Evolutionary conservation across 2,888 invertebrate genomes (phyloP), one percentile per base, ranked within the genome.

Genomic region (Hemaris fuciformis): DNA sequence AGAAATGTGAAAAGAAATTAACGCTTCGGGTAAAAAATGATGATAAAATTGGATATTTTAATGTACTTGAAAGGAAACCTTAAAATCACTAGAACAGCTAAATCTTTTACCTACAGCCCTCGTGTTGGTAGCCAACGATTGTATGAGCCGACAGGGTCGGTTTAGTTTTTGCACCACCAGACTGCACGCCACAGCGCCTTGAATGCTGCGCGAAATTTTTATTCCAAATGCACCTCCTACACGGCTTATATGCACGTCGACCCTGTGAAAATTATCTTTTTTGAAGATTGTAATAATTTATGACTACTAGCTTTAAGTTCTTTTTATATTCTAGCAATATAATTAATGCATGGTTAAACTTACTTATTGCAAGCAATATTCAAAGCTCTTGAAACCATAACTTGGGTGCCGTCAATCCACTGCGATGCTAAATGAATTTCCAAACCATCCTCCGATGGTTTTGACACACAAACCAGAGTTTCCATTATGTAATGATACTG

Each of bases 401-500:
- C 71, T 73, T 96, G 95, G 1, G 85, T 78, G 0, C 88, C 74
- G 71, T 95, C 94, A 72, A 95, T 91, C 89, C 93, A 94, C 72
- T 96, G 96, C 0, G 94, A 87, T 0, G 95, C 74, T 0, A 94
- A 83, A 73, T 91, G 93, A 1, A 96, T 93, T 66, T 95, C 94
- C 69, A 96, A 81, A 0, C 95, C 95, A 77, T 96, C 95, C 76
- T 97, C 97, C 0, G 88, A 90, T 0, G 96, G 96, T 27, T 93
- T 80, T 22, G 94, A 93, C 0, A 95, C 90, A 74, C 94, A 94
- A 0, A 91, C 91, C 65, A 95, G 94, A 0, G 94, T 94, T 78
- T 97, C 97, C 95, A 96, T 95, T 15, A 94, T 93, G 68, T 94
- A 96, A 81, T 96, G 96, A 75, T 95, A 95, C 75, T 97, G 97